phyloP scores from a whole-genome alignment of 2,888 invertebrate species.

The Serrognathus titanus region DNA sequence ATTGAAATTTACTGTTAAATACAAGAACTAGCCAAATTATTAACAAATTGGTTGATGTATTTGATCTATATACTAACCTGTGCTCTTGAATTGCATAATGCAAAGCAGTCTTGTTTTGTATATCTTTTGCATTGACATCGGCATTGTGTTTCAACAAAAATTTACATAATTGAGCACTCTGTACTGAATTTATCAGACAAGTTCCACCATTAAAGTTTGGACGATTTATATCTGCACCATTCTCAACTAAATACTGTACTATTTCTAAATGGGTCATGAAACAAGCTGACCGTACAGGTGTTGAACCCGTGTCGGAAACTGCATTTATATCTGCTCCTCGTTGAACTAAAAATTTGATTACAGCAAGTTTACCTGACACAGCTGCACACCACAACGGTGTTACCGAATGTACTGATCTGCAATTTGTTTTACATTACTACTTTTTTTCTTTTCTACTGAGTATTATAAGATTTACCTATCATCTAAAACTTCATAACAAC shows the following conservation, averaged over 20 bases:
- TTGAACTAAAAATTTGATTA: conserved; percentile 72
- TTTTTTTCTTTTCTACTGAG: background rate
- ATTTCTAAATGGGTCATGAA: conserved; percentile 87
- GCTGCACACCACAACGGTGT: conserved; percentile 92
- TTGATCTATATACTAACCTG: conserved; percentile 44
- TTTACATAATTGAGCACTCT: conserved; percentile 76
- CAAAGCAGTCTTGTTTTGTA: conserved; percentile 85
- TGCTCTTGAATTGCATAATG: conserved; percentile 91
- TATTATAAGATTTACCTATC: conserved; percentile 54
- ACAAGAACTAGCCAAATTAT: no score
- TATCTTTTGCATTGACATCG: conserved; percentile 80
- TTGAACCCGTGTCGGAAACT: conserved; percentile 82
- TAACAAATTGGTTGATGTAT: no score
- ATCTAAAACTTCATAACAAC: conserved; percentile 79
- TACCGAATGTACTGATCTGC: conserved; percentile 69
- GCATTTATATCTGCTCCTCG: conserved; percentile 85
- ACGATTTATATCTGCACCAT: conserved; percentile 78
- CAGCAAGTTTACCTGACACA: conserved; percentile 75
- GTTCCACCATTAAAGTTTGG: conserved; percentile 91
- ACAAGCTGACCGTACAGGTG: conserved; percentile 87
- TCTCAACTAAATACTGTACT: conserved; percentile 70
- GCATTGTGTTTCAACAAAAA: conserved; percentile 79
- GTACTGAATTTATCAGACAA: conserved; percentile 90
- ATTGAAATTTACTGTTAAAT: no score
- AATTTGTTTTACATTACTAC: conserved; percentile 19